Evolutionary conservation across 2,888 invertebrate genomes (phyloP).

Genomic region (Drosophila siamana): DNA sequence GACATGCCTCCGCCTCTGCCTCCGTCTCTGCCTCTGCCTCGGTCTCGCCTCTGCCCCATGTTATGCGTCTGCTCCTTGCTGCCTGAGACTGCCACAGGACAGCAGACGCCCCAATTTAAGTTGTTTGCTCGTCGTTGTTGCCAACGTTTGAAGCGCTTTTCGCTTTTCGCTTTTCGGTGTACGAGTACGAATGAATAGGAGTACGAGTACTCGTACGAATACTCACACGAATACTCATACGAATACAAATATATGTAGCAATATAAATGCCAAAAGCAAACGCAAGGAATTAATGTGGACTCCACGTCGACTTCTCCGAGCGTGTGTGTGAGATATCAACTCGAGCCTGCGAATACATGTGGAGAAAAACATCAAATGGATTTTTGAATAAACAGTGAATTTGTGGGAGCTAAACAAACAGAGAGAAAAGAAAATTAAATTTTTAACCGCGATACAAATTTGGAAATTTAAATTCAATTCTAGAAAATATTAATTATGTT

Average conservation of each 20-base stretch:
- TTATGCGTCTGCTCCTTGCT: neutral
- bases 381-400: too few relatives aligned
- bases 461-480: too few relatives aligned
- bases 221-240: neutral
- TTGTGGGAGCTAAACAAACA: too few relatives aligned
- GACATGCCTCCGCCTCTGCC: slow-evolving; percentile 14
- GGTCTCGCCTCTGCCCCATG: too few relatives aligned
- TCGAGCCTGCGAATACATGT: slow-evolving; percentile 13
- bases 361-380: neutral
- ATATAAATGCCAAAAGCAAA: slow-evolving; percentile 71
- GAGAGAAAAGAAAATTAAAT: too few relatives aligned
- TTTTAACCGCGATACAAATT: too few relatives aligned
- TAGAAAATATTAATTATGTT: too few relatives aligned
- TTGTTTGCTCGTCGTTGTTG: slow-evolving; percentile 39
- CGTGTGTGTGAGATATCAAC: neutral
- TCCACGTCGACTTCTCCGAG: slow-evolving; percentile 11
- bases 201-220: neutral
- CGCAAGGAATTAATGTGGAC: slow-evolving; percentile 60
- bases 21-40: neutral
- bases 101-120: slow-evolving; percentile 59
- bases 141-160: slow-evolving; percentile 36
- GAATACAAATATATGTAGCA: slow-evolving; percentile 21
- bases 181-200: neutral
- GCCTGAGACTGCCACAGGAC: slow-evolving; percentile 40
- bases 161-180: slow-evolving; percentile 23